Evolutionary conservation across 2,888 invertebrate genomes (phyloP).

Genomic region (Neoaliturus tenellus): DNA sequence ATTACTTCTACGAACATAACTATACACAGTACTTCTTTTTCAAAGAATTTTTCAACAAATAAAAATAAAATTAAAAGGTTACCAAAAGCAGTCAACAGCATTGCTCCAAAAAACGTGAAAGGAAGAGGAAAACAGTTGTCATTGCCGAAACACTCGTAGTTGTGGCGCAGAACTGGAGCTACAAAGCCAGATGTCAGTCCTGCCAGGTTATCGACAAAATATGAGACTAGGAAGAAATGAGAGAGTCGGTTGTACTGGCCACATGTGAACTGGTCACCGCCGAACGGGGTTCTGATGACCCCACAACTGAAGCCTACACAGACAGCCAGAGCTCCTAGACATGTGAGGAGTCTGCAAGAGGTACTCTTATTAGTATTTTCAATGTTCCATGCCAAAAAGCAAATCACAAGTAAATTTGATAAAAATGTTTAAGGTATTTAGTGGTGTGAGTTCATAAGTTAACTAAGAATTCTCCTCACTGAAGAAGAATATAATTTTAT

Average conservation of each 20-base stretch:
- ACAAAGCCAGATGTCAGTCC: neutral
- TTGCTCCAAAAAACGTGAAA: neutral
- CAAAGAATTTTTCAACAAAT: no score
- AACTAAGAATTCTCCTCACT: no score
- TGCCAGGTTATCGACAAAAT: neutral
- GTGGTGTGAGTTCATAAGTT: no score
- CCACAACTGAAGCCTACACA: neutral
- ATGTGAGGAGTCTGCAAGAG: neutral
- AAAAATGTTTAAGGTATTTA: no score
- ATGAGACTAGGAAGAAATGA: neutral
- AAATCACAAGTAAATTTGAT: neutral
- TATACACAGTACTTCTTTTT: no score
- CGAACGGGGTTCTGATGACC: neutral
- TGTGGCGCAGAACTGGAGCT: neutral
- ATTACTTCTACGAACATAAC: no score
- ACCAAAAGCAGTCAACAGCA: neutral
- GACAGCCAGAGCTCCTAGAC: neutral
- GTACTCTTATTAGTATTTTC: neutral
- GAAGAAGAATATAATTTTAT: no score
- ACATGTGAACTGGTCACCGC: neutral
- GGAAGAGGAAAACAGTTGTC: neutral
- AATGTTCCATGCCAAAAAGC: no score
- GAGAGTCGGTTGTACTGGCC: neutral
- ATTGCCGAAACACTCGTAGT: neutral
- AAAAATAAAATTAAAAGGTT: neutral